Evolutionary conservation across 2,113 vertebrate genomes (phyloP).

Genomic region (Ranitomeya variabilis): DNA sequence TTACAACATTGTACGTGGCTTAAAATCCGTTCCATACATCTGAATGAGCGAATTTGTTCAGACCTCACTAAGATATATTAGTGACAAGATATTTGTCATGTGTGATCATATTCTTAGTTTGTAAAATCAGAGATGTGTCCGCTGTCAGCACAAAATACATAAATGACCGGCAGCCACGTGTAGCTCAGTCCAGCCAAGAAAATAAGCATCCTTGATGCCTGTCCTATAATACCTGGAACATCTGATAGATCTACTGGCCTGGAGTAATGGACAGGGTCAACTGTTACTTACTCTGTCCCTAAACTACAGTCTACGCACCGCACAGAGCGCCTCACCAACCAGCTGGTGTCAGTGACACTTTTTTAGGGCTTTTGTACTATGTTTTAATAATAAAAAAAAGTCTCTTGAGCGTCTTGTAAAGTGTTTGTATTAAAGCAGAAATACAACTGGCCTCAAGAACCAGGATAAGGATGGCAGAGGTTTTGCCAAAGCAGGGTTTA

Average conservation of each 20-base stretch:
- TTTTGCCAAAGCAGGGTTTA: slow-evolving; percentile 48
- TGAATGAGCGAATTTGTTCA: not conserved
- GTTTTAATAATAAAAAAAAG: slow-evolving; percentile 9
- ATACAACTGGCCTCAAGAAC: slow-evolving; percentile 7
- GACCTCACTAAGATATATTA: not conserved
- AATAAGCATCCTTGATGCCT: not conserved
- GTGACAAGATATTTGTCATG: too few relatives aligned
- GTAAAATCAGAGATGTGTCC: not conserved
- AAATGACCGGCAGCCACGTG: not conserved
- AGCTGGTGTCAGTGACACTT: not conserved
- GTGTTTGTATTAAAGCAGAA: slow-evolving; percentile 18
- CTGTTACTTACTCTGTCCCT: not conserved
- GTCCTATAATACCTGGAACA: not conserved
- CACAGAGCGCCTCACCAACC: not conserved
- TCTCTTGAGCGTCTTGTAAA: slow-evolving; percentile 1
- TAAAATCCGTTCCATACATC: too few relatives aligned
- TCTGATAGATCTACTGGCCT: not conserved
- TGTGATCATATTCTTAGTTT: not conserved
- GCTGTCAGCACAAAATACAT: not conserved
- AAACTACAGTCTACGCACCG: not conserved
- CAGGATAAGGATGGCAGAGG: slow-evolving; percentile 44
- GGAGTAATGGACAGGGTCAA: not conserved
- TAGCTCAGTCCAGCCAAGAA: not conserved
- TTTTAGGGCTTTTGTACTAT: not conserved
- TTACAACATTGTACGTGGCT: too few relatives aligned